Conservation (phyloP, 2,113 vertebrate genomes). For the Serilophus lunatus region DNA sequence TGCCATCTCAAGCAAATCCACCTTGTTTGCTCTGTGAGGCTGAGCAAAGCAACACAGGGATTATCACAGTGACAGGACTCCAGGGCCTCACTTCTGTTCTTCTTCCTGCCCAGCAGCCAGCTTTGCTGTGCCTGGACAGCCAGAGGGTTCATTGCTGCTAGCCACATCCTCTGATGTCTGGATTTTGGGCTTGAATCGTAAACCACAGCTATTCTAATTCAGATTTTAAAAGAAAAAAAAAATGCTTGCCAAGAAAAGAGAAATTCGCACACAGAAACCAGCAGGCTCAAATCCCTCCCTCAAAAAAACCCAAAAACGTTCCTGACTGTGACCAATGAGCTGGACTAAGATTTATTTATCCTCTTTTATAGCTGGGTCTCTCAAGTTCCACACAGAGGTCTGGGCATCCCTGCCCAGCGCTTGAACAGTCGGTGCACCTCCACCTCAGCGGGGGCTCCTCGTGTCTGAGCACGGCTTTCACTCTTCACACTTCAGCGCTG, state of each 20-base stretch:
- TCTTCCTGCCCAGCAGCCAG: conserved; percentile 1
- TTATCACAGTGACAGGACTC: background rate
- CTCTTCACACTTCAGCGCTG: background rate
- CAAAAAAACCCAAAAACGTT: background rate
- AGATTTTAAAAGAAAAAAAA: background rate
- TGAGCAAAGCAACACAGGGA: background rate
- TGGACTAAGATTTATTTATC: background rate
- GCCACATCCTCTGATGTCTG: conserved; percentile 43
- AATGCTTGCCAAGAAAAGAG: background rate
- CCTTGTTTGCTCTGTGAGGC: background rate
- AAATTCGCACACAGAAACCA: background rate
- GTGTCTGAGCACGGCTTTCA: background rate
- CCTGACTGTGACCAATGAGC: background rate
- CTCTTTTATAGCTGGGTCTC: background rate
- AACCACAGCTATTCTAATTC: conserved; percentile 51
- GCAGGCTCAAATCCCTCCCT: background rate
- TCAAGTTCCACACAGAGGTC: background rate
- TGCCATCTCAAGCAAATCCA: background rate
- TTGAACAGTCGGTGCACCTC: background rate
- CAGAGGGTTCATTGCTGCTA: background rate
- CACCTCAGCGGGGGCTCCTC: background rate
- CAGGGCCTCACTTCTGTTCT: background rate
- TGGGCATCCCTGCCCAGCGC: background rate
- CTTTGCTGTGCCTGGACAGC: background rate
- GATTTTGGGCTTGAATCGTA: background rate